Evolutionary conservation across 2,888 invertebrate species (phyloP), one percentile per base, ranked within the genome.

Genomic region (Nezara viridula): DNA sequence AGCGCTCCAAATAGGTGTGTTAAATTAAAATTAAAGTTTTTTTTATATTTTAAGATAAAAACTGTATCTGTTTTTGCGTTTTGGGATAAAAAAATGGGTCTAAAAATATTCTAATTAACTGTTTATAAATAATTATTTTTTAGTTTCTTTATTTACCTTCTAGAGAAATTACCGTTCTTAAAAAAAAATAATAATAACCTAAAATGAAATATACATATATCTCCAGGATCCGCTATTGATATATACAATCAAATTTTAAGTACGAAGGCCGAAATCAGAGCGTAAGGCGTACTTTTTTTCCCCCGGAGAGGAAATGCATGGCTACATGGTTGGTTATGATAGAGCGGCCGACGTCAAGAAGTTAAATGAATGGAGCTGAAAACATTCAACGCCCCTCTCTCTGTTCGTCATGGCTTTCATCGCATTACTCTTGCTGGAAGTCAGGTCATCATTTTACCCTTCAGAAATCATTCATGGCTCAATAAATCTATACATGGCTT

Each of bases 341-440:
- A 14, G 32, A 66, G 32, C 19, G 32, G 32, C 16, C 19, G 66
- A 14, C 32, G 32, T 66, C 66, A 66, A 60, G 60, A 60, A 60
- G 27, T 66, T 32, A 66, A 66, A 66, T 32, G 66, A 66, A 66
- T 66, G 66, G 60, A 66, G 5, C 66, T 60, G 32, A 66, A 66
- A 66, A 66, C 66, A 32, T 66, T 14, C 32, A 32, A 32, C 0
- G 16, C 32, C 27, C 19, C 19, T 32, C 66, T 7, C 66, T 19
- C 66, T 66, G 16, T 32, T 66, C 66, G 66, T 66, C 32, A 19
- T 32, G 21, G 6, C 66, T 66, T 66, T 66, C 66, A 66, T 66
- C 66, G 66, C 66, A 66, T 66, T 66, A 66, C 19, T 32, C 66
- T 66, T 66, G 66, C 32, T 32, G 66, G 66, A 66, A 66, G 66